These are phyloP conservation scores for Macaca mulatta DNA, from an alignment of 2,113 vertebrate species.

Conservation along the genomic window DNA sequence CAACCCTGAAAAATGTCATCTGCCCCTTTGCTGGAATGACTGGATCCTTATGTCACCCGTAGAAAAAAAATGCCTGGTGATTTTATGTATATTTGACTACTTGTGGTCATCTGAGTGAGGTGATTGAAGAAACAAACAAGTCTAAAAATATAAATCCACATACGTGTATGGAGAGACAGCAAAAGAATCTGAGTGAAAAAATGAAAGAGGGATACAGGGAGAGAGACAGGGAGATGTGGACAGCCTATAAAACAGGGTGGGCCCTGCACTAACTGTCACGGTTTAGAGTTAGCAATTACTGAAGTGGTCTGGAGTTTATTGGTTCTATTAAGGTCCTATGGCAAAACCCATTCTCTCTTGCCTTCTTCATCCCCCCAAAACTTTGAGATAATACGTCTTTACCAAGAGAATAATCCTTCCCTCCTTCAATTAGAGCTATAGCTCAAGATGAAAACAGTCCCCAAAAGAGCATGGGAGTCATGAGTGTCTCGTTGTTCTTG, in stretches of 20 bases:
- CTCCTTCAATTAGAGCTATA: not conserved
- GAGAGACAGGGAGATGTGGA: too few relatives aligned
- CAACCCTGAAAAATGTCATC: constrained; percentile 48
- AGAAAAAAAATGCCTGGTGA: not conserved
- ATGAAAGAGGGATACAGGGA: not conserved
- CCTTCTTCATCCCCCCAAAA: not conserved
- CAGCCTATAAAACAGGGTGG: not conserved
- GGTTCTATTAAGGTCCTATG: not conserved
- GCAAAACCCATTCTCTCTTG: not conserved
- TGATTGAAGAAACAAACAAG: constrained; percentile 29
- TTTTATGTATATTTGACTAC: not conserved
- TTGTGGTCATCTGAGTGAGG: not conserved
- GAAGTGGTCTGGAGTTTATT: not conserved
- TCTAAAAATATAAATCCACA: not conserved
- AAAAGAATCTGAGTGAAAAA: not conserved
- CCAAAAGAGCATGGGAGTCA: not conserved
- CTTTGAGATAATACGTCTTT: not conserved
- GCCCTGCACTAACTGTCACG: rapidly evolving
- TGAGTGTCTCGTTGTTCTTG: not conserved
- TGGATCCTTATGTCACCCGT: constrained; percentile 43
- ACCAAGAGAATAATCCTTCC: not conserved
- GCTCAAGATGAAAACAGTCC: not conserved
- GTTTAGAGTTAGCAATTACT: not conserved
- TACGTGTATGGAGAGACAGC: not conserved
- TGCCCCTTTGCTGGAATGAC: constrained; percentile 22